phyloP scores from a whole-genome alignment of 1,140 invertebrate genomes.

The Eueides isabella region DNA sequence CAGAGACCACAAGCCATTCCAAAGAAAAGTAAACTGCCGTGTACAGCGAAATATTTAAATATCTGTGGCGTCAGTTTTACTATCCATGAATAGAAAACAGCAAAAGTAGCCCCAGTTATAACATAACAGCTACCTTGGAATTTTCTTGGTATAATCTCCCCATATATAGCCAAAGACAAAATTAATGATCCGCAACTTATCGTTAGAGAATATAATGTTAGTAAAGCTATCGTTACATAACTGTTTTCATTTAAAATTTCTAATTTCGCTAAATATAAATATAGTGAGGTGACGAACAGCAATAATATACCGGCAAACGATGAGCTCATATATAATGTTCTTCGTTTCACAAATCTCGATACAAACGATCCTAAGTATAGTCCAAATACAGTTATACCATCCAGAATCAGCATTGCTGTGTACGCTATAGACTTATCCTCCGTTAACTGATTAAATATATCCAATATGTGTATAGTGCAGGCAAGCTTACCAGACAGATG shows the following conservation, averaged over 20 bases:
- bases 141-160: constrained; percentile 42
- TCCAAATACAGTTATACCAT: constrained; percentile 46
- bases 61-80: neutral
- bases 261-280: constrained; percentile 43
- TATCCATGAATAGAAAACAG: neutral
- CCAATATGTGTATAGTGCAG: constrained; percentile 43
- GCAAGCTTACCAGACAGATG: constrained; percentile 47
- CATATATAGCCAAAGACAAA: constrained; percentile 39
- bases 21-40: constrained; percentile 6
- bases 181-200: constrained; percentile 50
- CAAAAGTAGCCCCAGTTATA: neutral
- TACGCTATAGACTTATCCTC: constrained; percentile 39
- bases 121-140: constrained; percentile 34
- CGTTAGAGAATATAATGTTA: constrained; percentile 42
- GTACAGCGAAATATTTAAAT: neutral
- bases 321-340: constrained; percentile 37
- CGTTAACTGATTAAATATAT: constrained; percentile 52
- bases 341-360: constrained; percentile 39
- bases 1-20: constrained; percentile 31
- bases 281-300: constrained; percentile 42
- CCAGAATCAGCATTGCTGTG: constrained; percentile 49
- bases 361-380: constrained; percentile 45
- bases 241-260: constrained; percentile 34
- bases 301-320: constrained; percentile 35
- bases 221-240: constrained; percentile 36